Percentiles rank a stretch among this genome's conserved stretches.
These are phyloP conservation scores for Erpobdella octoculata DNA, from an alignment of 2,888 invertebrate genomes.

Conservation along the genomic window DNA sequence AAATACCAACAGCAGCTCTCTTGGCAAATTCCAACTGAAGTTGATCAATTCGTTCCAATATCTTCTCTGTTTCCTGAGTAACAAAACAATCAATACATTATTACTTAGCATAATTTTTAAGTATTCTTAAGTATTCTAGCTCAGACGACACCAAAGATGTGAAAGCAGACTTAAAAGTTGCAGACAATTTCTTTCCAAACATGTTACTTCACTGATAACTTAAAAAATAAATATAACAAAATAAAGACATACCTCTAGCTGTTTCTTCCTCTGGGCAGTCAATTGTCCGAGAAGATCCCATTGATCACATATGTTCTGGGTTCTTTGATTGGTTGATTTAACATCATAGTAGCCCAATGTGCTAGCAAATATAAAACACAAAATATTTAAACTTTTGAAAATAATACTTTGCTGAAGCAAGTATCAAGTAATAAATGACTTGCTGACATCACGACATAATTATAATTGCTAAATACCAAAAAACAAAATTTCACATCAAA, in stretches of 20 bases:
- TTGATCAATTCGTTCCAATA: slow-evolving; percentile 51
- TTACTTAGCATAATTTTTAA: too few species aligned
- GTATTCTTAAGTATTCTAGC: too few species aligned
- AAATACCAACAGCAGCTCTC: slow-evolving; percentile 73
- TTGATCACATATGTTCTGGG: slow-evolving; percentile 96
- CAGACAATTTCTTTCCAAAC: too few species aligned
- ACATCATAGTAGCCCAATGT: slow-evolving; percentile 91
- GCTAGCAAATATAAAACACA: slow-evolving; percentile 26
- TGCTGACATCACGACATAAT: too few species aligned
- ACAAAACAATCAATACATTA: not conserved
- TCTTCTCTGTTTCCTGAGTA: slow-evolving; percentile 47
- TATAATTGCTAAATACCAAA: too few species aligned
- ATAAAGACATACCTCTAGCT: slow-evolving; percentile 47
- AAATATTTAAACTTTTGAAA: too few species aligned
- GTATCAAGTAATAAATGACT: too few species aligned
- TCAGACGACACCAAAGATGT: too few species aligned
- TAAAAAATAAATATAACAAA: not conserved
- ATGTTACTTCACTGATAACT: too few species aligned
- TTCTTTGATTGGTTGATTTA: slow-evolving; percentile 83
- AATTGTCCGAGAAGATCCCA: slow-evolving; percentile 95
- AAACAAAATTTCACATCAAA: too few species aligned
- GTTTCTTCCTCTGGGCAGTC: slow-evolving; percentile 80
- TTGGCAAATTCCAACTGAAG: slow-evolving; percentile 80
- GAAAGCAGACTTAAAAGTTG: too few species aligned
- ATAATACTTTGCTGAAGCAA: too few species aligned